These are phyloP conservation scores for Sebastes variabilis DNA, from an alignment of 2,797 vertebrate species.

Conservation along the genomic window DNA sequence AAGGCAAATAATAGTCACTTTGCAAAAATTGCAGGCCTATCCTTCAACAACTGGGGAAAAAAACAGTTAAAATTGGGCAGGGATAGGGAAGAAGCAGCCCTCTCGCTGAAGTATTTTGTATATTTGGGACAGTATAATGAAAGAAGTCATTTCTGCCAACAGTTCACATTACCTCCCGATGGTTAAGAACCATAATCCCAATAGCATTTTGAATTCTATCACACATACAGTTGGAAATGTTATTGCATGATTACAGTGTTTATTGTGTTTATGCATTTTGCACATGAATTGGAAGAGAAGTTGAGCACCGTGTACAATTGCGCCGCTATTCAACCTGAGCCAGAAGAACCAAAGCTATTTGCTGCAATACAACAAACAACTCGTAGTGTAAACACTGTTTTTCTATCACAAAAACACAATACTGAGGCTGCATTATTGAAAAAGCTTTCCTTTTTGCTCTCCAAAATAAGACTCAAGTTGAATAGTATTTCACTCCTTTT, in stretches of 20 bases:
- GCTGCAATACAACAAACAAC: conserved; percentile 64
- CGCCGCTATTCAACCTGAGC: conserved; percentile 71
- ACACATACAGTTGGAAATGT: conserved; percentile 77
- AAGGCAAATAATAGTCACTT: conserved; percentile 85
- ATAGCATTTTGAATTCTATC: conserved; percentile 79
- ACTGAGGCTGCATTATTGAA: conserved; percentile 33
- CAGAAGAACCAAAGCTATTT: conserved; percentile 63
- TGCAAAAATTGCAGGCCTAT: conserved; percentile 81
- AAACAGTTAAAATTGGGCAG: conserved; percentile 77
- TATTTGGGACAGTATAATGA: conserved; percentile 81
- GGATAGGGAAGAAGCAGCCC: conserved; percentile 67
- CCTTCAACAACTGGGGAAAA: conserved; percentile 76
- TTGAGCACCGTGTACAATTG: conserved; percentile 78
- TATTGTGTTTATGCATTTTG: conserved; percentile 85
- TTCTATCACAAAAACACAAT: conserved; percentile 59
- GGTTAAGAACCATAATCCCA: conserved; percentile 81
- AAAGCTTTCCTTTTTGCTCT: conserved; percentile 52
- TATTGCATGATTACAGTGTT: conserved; percentile 83
- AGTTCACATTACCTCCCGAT: conserved; percentile 81
- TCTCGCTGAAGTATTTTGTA: conserved; percentile 70
- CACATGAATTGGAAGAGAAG: conserved; percentile 81
- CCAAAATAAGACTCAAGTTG: conserved; percentile 17
- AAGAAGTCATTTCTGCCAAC: conserved; percentile 81
- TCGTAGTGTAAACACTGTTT: conserved; percentile 52
- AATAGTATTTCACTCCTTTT: conserved; percentile 31